phyloP scores from a whole-genome alignment of 1,140 invertebrate genomes.

The Plodia interpunctella region DNA sequence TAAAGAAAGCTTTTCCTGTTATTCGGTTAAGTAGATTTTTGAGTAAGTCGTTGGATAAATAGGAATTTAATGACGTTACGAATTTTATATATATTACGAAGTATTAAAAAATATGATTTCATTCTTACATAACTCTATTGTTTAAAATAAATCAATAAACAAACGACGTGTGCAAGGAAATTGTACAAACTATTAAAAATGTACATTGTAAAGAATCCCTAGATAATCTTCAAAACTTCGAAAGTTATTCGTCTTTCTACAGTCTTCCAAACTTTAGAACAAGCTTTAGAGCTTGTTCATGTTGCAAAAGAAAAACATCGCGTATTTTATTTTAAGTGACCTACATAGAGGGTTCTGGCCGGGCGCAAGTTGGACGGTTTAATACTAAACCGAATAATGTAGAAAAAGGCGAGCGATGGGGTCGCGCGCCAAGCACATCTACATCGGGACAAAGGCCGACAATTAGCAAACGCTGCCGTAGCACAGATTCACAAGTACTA shows the following conservation, averaged over 20 bases:
- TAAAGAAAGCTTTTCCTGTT: too few species aligned
- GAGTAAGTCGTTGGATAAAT: too few species aligned
- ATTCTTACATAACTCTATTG: too few species aligned
- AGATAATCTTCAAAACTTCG: too few species aligned
- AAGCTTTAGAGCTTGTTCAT: background rate
- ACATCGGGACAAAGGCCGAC: slow-evolving; percentile 3
- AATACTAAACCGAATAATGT: background rate
- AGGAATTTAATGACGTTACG: too few species aligned
- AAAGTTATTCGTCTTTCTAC: background rate
- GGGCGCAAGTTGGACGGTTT: background rate
- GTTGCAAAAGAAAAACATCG: background rate
- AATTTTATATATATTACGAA: too few species aligned
- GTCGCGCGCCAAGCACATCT: background rate
- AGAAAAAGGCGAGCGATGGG: background rate
- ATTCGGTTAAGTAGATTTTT: too few species aligned
- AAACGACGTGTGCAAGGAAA: too few species aligned
- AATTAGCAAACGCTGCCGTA: background rate
- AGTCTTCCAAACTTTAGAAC: background rate
- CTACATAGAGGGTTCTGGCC: background rate
- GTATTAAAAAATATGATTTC: too few species aligned
- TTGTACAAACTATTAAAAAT: too few species aligned
- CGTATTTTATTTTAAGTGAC: background rate
- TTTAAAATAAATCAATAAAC: too few species aligned
- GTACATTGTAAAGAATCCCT: too few species aligned
- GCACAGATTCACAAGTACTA: background rate